Evolutionary conservation across 1,140 invertebrate species (phyloP).

Genomic region (Drosophila setifemur): DNA sequence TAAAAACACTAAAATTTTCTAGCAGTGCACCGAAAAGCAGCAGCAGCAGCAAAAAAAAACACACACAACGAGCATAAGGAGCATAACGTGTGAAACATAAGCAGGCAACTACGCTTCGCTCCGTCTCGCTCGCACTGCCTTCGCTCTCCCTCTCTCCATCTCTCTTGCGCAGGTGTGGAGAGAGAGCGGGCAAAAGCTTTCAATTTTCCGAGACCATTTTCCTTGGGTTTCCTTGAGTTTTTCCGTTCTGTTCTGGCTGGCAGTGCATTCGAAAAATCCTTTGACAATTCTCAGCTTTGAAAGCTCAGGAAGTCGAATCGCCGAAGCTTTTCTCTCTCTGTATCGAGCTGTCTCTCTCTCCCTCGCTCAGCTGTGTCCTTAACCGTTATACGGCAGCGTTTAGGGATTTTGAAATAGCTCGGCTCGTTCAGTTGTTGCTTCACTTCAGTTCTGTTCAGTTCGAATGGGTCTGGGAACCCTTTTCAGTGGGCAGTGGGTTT

Average conservation of each 20-base stretch:
- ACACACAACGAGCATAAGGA: conserved; percentile 26
- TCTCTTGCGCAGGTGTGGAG: conserved; percentile 22
- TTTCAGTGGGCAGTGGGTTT: conserved; percentile 10
- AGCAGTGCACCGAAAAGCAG: background rate
- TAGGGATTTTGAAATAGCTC: conserved; percentile 42
- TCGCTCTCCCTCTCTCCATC: background rate
- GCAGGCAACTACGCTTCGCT: conserved; percentile 16
- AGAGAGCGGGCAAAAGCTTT: conserved; percentile 29
- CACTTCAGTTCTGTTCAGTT: conserved; percentile 68
- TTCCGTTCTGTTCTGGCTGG: background rate
- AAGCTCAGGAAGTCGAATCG: conserved; percentile 17
- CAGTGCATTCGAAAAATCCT: background rate
- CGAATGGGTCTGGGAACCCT: background rate
- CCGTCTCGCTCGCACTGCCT: background rate
- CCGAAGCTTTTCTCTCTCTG: conserved; percentile 1
- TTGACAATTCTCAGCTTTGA: conserved; percentile 12
- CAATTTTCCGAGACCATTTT: conserved; percentile 11
- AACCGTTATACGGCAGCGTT: conserved; percentile 45
- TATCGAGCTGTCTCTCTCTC: background rate
- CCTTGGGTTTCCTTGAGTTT: background rate
- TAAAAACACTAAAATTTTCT: no score
- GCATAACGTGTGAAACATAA: conserved; percentile 66
- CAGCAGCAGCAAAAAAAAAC: no score
- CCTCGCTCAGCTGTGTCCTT: conserved; percentile 9
- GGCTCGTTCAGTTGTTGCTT: conserved; percentile 71